Conservation (phyloP, 1,140 invertebrate species). For the Formica selysi region DNA sequence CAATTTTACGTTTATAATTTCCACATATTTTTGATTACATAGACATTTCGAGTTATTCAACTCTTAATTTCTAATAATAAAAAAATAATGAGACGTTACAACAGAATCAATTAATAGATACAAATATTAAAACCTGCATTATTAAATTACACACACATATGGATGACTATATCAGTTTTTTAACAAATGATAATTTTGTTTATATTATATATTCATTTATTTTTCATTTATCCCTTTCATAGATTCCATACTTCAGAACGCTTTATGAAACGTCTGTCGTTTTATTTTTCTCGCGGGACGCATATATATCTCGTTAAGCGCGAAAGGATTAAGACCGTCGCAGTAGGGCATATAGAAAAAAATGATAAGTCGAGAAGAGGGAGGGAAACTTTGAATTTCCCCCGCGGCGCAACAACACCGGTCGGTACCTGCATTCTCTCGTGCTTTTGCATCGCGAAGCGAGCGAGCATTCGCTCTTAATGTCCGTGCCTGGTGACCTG, state of each 20-base stretch:
- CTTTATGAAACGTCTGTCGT: not conserved
- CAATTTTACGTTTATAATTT: not conserved
- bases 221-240: conserved; percentile 3
- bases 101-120: not conserved
- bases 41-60: not conserved
- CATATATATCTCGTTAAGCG: not conserved
- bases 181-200: too few species aligned
- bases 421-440: conserved; percentile 38
- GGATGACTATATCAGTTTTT: not conserved
- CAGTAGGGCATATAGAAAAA: not conserved
- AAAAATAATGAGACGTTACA: not conserved
- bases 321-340: not conserved
- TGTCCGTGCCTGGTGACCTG: conserved; percentile 85
- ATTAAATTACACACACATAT: conserved; percentile 4
- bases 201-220: not conserved
- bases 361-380: not conserved
- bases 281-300: conserved; percentile 20
- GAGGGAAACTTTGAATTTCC: conserved; percentile 7
- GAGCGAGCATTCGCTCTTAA: conserved; percentile 80
- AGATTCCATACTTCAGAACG: not conserved
- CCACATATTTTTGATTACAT: not conserved
- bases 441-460: conserved; percentile 50
- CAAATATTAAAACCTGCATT: not conserved
- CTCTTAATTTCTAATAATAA: not conserved
- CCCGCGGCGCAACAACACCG: not conserved